Percentiles rank a stretch among this genome's conserved stretches.
Conservation (phyloP, 1,140 invertebrate species). For the Anagrus nilaparvatae region DNA sequence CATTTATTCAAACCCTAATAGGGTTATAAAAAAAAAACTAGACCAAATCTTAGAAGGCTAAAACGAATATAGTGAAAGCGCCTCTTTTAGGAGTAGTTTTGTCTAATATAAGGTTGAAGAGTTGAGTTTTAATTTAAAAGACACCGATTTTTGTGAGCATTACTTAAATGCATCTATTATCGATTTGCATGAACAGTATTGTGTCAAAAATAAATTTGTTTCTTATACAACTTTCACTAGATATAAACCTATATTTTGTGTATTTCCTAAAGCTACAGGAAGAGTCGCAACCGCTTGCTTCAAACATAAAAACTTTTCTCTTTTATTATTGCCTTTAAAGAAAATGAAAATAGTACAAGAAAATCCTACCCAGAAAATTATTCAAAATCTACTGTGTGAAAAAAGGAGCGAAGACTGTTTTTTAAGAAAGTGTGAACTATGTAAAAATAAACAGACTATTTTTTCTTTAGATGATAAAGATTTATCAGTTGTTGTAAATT, state of each 20-base stretch:
- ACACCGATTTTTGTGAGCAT: too few species aligned
- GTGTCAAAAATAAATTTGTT: background rate
- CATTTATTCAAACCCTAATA: too few species aligned
- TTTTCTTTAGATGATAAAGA: conserved; percentile 15
- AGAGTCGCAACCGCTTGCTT: conserved; percentile 1
- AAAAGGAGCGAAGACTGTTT: background rate
- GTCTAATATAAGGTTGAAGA: too few species aligned
- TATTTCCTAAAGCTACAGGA: background rate
- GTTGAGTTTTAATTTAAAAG: too few species aligned
- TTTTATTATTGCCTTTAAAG: background rate
- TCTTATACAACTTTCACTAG: conserved; percentile 1
- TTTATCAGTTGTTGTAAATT: conserved; percentile 27
- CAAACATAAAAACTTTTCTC: conserved; percentile 1
- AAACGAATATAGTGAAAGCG: too few species aligned
- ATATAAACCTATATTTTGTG: background rate
- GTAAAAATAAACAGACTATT: background rate
- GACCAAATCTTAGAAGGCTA: too few species aligned
- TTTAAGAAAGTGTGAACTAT: background rate
- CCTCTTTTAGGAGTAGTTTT: too few species aligned
- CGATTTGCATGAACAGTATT: background rate
- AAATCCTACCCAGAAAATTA: background rate
- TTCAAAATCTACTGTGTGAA: background rate
- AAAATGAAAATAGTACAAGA: background rate
- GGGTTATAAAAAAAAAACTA: too few species aligned
- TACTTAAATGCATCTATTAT: background rate